A percentile compares a stretch with the other conserved stretches of the same genome.
phyloP scores from a whole-genome alignment of 2,888 invertebrate genomes.

The Leistus spinibarbis region DNA sequence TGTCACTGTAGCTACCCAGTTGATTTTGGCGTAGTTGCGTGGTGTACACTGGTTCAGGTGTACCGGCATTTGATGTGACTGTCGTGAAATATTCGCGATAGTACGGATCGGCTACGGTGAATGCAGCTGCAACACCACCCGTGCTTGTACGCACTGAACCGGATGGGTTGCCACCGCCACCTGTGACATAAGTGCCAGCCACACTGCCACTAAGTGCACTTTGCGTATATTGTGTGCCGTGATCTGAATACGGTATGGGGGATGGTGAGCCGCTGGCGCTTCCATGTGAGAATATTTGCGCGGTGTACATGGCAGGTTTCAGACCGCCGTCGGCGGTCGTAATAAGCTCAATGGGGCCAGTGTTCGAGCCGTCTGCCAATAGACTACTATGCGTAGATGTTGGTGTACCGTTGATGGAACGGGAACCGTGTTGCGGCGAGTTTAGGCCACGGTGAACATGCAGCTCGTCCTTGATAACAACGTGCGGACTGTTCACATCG shows the following conservation, averaged over 20 bases:
- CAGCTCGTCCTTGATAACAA: conserved; percentile 65
- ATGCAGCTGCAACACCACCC: conserved; percentile 61
- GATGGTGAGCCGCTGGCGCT: conserved; percentile 65
- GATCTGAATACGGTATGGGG: conserved; percentile 64
- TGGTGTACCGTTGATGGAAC: conserved; percentile 71
- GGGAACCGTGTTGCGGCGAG: conserved; percentile 70
- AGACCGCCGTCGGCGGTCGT: conserved; percentile 56
- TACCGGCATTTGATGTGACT: conserved; percentile 61
- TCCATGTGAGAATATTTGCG: conserved; percentile 67
- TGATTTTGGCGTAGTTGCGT: conserved; percentile 59
- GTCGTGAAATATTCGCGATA: conserved; percentile 81
- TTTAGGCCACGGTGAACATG: conserved; percentile 65
- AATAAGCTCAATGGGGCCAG: conserved; percentile 59
- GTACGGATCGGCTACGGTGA: conserved; percentile 73
- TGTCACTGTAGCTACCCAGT: conserved; percentile 63
- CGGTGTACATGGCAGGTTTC: conserved; percentile 68
- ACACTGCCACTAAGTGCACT: conserved; percentile 56
- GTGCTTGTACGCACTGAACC: conserved; percentile 52
- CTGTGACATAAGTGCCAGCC: conserved; percentile 53
- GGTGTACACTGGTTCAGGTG: conserved; percentile 61
- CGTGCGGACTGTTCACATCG: conserved; percentile 58
- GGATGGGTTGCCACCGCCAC: conserved; percentile 52
- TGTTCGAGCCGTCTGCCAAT: conserved; percentile 63
- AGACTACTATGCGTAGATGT: conserved; percentile 69
- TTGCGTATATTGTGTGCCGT: conserved; percentile 56